phyloP scores from a whole-genome alignment of 2,888 invertebrate species.

The Bombylius major region DNA sequence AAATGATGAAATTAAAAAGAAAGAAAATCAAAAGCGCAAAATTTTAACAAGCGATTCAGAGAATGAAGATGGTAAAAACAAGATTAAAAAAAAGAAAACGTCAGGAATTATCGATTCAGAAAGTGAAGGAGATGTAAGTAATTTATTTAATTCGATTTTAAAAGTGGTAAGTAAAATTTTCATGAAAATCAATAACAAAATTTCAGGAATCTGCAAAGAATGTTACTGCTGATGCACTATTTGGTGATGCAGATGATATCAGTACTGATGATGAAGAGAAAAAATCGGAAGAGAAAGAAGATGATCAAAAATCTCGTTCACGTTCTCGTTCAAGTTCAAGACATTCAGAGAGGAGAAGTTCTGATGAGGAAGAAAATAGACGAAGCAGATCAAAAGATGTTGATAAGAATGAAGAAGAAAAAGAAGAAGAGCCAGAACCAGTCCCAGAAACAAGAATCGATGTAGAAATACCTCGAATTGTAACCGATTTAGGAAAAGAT shows the following conservation, averaged over 20 bases:
- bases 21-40: conserved; percentile 28
- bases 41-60: conserved; percentile 42
- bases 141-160: neutral
- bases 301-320: conserved; percentile 26
- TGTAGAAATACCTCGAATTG: conserved; percentile 92
- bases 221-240: conserved; percentile 64
- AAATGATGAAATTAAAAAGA: conserved; percentile 29
- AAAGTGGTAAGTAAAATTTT: neutral
- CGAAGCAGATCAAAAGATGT: conserved; percentile 26
- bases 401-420: conserved; percentile 23
- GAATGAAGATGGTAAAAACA: conserved; percentile 27
- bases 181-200: conserved; percentile 21
- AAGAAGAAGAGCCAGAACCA: conserved; percentile 61
- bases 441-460: conserved; percentile 90
- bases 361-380: conserved; percentile 40
- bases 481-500: conserved; percentile 81
- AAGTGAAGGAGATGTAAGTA: conserved; percentile 44
- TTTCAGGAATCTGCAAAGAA: conserved; percentile 17
- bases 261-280: conserved; percentile 51
- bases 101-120: conserved; percentile 51
- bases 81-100: conserved; percentile 40
- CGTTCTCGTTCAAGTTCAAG: conserved; percentile 17
- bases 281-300: conserved; percentile 21
- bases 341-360: conserved; percentile 20
- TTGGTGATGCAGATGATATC: conserved; percentile 89